Conservation (phyloP, 2,888 invertebrate species). For the Drosophila aldrichi region DNA sequence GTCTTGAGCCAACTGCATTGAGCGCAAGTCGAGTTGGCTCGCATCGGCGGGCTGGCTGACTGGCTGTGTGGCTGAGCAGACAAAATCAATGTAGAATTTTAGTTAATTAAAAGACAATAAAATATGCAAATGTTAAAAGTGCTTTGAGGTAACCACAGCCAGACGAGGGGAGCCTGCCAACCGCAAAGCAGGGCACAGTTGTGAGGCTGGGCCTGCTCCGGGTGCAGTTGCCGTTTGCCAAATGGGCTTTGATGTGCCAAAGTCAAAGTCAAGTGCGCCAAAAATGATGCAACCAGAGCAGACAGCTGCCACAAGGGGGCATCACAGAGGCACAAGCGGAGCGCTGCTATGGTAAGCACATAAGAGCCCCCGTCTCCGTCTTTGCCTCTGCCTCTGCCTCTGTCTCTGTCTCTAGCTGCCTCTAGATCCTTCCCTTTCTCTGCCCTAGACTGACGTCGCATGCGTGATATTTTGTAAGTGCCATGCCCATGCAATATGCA, state of each 20-base stretch:
- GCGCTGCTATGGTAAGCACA: not conserved
- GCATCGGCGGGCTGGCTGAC: not conserved
- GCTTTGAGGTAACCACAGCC: constrained; percentile 32
- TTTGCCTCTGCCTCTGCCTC: not conserved
- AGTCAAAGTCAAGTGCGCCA: constrained; percentile 60
- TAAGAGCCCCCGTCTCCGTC: constrained; percentile 3
- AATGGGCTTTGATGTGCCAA: constrained; percentile 51
- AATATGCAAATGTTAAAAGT: constrained; percentile 68
- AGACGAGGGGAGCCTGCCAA: constrained; percentile 14
- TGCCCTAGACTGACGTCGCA: constrained; percentile 13
- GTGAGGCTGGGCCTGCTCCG: constrained; percentile 6
- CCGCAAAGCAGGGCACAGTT: constrained; percentile 39
- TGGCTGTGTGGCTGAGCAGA: constrained; percentile 18
- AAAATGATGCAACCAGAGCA: constrained; percentile 45
- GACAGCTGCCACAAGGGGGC: constrained; percentile 35
- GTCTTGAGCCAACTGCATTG: constrained; percentile 18
- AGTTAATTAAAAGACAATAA: constrained; percentile 78
- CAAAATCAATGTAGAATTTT: constrained; percentile 51
- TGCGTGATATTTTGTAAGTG: constrained; percentile 42
- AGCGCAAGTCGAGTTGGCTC: constrained; percentile 11
- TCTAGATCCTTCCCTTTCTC: not conserved
- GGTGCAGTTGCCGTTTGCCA: constrained; percentile 36
- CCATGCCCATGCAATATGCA: constrained; percentile 38
- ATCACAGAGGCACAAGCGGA: not conserved
- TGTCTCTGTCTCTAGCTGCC: no score